These are phyloP conservation scores for Knipowitschia caucasica DNA, from an alignment of 2,797 vertebrate genomes.

Conservation along the genomic window DNA sequence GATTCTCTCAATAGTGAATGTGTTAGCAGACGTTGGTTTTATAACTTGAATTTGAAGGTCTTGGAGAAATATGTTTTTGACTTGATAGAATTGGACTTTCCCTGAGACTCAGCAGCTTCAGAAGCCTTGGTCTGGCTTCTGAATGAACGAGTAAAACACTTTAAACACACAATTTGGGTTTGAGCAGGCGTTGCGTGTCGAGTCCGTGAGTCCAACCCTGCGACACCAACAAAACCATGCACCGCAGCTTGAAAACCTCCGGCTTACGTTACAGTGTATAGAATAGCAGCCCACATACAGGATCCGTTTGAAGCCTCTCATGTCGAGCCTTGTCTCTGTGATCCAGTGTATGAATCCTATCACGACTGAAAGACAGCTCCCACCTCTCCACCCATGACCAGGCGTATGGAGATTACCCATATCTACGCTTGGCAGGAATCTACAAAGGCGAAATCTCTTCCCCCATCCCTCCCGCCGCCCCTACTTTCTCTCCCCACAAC, in stretches of 20 bases:
- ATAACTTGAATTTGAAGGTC: no score
- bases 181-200: no score
- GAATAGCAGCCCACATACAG: neutral
- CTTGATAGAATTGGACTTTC: no score
- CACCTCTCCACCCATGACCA: constrained; percentile 10
- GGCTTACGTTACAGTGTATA: neutral
- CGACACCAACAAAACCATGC: neutral
- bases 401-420: constrained; percentile 6
- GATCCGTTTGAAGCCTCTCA: neutral
- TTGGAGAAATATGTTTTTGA: no score
- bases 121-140: no score
- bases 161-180: no score
- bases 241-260: neutral
- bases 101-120: no score
- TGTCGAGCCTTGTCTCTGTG: neutral
- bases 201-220: neutral
- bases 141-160: no score
- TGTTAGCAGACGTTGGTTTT: no score
- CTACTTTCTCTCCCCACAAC: neutral
- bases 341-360: neutral
- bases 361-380: neutral
- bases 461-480: neutral
- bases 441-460: constrained; percentile 4
- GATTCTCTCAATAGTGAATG: no score
- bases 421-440: constrained; percentile 4